Evolutionary conservation across 2,797 vertebrate species (phyloP), one percentile per base, ranked within the genome.

Genomic region (Emys orbicularis): DNA sequence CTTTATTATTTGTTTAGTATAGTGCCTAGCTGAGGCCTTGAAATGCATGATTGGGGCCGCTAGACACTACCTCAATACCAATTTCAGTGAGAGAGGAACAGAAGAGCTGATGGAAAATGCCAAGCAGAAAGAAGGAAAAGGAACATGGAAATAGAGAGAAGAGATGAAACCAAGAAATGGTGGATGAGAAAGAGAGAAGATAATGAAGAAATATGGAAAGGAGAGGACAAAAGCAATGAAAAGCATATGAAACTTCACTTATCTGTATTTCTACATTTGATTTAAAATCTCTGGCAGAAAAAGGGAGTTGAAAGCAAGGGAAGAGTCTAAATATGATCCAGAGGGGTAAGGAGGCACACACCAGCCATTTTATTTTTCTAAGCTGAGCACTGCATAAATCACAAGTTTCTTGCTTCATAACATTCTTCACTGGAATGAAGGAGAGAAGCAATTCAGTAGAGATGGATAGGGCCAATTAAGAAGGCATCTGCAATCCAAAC

Each of bases 201-300:
- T n/a, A 21, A n/a, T 72, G 65, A 10, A 37, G 65, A 72, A 25
- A 15, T 57, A 9, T 84, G 19, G 3, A 47, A 77, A 76, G 19
- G 3, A 6, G n/a, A 50, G 68, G 94, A 83, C 77, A 25, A 84
- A 89, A 81, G 15, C n/a, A 41, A 79, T 8, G 4, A 54, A 54
- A 37, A 6, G 1, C 85, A 93, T 27, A 3, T 11, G 37, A 27
- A 65, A 57, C 12, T 47, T 3, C 0, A 1, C 12, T 0, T 3
- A 8, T 3, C 2, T 68, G 18, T 49, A 83, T 19, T 18, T 11
- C 37, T 44, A 59, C n/a, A 79, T 81, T 7, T 80, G 23, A 27
- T 84, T 5, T 50, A 23, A 82, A 90, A 21, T 61, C 27, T 2
- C 6, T 86, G 74, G 52, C 12, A n/a, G 89, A n/a, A 21, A 13